phyloP scores from a whole-genome alignment of 1,140 invertebrate species.

The Berghia stephanieae region DNA sequence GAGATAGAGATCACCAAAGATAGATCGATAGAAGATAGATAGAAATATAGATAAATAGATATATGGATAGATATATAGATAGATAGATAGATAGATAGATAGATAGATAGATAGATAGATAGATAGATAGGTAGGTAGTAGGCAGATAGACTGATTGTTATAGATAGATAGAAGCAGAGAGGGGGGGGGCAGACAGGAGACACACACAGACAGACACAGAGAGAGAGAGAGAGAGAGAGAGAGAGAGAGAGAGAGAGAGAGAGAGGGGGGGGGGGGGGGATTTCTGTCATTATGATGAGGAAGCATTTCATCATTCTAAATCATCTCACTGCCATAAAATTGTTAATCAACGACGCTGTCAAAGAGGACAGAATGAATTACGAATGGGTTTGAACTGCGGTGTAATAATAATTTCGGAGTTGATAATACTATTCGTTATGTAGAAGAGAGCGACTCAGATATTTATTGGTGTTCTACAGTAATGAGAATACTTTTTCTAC shows the following conservation, averaged over 20 bases:
- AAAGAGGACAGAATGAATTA: too few relatives aligned
- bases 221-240: slow-evolving; percentile 1
- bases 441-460: too few relatives aligned
- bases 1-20: neutral
- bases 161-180: slow-evolving; percentile 2
- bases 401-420: too few relatives aligned
- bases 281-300: neutral
- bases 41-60: neutral
- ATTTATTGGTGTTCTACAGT: too few relatives aligned
- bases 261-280: neutral
- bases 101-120: neutral
- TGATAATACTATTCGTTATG: neutral
- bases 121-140: neutral
- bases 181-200: neutral
- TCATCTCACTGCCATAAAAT: neutral
- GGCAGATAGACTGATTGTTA: neutral
- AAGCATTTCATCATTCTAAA: neutral
- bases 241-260: slow-evolving; percentile 19
- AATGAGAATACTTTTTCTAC: too few relatives aligned
- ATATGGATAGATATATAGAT: neutral
- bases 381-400: too few relatives aligned
- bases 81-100: slow-evolving; percentile 3
- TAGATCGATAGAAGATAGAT: neutral
- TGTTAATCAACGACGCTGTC: neutral
- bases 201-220: neutral